Base-by-base conservation (phyloP, 2,888 invertebrate genomes). In the Caenorhabditis wallacei region DNA sequence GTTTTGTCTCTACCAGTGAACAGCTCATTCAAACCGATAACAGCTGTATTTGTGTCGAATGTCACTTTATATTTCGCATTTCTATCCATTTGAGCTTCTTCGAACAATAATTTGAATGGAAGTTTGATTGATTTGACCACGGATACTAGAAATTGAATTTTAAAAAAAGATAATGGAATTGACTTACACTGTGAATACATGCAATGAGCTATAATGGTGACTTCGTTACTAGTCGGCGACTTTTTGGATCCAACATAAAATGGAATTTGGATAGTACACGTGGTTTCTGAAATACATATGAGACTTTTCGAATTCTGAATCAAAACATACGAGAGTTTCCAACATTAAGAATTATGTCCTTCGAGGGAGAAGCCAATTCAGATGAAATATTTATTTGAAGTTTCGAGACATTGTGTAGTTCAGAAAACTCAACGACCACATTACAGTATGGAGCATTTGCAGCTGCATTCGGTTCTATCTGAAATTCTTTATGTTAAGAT, bases 11-110 rank as follows among this genome's bases (percentile, higher is more conserved):
- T 1, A 80, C 83, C 80, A 13, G 80, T 7, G 26, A 78, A 80
- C 22, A 84, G 37, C 11, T 64, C 53, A 56, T 80, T 76, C 20
- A 84, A 11, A 4, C 75, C 46, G 24, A 80, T 20, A 20, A 84
- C 80, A n/a, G 66, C 40, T n/a, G 24, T 48, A 26, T 54, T 69
- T 11, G 80, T 84, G 22, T 84, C 83, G 18, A 84, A 48, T 4
- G 80, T 84, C 43, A 84, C 56, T 53, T 76, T 75, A 43, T 78
- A 84, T 35, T 72, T 71, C 1, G 80, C 71, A 56, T 76, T 80
- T 37, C 80, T 40, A 30, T 84, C 84, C 0, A 71, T 40, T 35
- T 75, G 56, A 5, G 59, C 30, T 16, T 80, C 80, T 22, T 71
- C 69, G 61, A 84, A 80, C 22, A 80, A 4, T 5, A 72, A 8